A percentile compares a stretch with the other conserved stretches of the same genome.
These are phyloP conservation scores for Tiliacea aurago DNA, from an alignment of 2,888 invertebrate species.

Conservation along the genomic window DNA sequence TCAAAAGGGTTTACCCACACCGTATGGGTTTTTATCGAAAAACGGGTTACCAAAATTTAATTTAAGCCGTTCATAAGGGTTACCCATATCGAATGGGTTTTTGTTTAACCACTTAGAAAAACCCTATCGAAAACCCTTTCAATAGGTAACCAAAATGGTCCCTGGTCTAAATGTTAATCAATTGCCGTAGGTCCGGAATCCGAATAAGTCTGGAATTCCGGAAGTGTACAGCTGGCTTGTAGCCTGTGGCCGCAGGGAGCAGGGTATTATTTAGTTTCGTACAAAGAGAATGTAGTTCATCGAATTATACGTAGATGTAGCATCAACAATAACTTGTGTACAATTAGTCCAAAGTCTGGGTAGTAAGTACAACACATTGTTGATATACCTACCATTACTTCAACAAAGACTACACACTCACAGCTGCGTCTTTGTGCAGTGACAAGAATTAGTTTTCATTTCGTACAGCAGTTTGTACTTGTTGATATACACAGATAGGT, in stretches of 20 bases:
- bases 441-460: conserved; percentile 44
- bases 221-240: background rate
- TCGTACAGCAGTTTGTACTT: conserved; percentile 15
- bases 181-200: background rate
- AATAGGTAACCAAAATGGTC: no score
- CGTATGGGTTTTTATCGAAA: no score
- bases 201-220: conserved; percentile 14
- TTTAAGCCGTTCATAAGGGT: no score
- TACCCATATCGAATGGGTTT: no score
- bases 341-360: conserved; percentile 32
- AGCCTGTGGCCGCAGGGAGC: background rate
- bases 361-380: conserved; percentile 25
- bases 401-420: conserved; percentile 28
- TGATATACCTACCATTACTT: conserved; percentile 40
- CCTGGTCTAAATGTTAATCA: conserved; percentile 1
- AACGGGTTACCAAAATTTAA: no score
- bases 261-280: background rate
- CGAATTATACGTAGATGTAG: conserved; percentile 11
- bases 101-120: no score
- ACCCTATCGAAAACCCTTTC: no score
- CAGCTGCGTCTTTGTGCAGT: conserved; percentile 34
- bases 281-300: conserved; percentile 2
- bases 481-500: conserved; percentile 30
- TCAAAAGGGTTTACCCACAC: no score
- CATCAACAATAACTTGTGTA: conserved; percentile 19